These are phyloP conservation scores for Myopa testacea DNA, from an alignment of 2,888 invertebrate genomes.

Conservation along the genomic window DNA sequence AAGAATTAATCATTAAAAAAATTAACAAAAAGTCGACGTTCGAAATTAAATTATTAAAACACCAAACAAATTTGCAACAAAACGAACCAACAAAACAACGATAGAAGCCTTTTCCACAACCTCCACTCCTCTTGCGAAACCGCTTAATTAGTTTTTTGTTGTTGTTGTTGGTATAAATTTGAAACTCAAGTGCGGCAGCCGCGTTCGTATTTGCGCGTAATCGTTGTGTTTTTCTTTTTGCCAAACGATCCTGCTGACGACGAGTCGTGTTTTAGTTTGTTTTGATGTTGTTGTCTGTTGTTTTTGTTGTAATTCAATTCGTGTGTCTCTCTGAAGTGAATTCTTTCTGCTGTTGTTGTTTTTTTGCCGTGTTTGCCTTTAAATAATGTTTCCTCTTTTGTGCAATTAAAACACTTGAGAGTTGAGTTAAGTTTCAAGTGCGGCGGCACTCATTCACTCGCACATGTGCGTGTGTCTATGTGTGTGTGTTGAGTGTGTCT, in stretches of 20 bases:
- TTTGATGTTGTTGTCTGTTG: conserved; percentile 21
- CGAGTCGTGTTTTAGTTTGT: neutral
- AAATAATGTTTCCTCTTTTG: conserved; percentile 26
- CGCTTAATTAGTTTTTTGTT: neutral
- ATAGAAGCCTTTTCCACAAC: neutral
- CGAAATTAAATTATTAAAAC: neutral
- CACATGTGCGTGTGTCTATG: neutral
- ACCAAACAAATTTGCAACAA: neutral
- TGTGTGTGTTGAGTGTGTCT: neutral
- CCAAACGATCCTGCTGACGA: neutral
- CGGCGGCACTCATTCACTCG: neutral
- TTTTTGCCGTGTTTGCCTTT: neutral
- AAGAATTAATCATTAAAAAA: neutral
- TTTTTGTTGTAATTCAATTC: conserved; percentile 2
- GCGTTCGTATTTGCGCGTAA: conserved; percentile 25
- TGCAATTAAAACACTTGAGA: conserved; percentile 37
- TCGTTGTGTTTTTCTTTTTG: neutral
- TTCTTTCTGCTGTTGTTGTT: neutral
- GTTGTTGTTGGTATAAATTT: conserved; percentile 11
- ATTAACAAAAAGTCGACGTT: neutral
- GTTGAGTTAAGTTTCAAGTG: conserved; percentile 32
- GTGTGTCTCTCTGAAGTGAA: neutral
- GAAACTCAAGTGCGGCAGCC: conserved; percentile 23
- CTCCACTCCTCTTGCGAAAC: neutral
- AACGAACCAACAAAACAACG: conserved; percentile 8